Evolutionary conservation across 2,113 vertebrate species (phyloP).

Genomic region (Salvelinus namaycush): DNA sequence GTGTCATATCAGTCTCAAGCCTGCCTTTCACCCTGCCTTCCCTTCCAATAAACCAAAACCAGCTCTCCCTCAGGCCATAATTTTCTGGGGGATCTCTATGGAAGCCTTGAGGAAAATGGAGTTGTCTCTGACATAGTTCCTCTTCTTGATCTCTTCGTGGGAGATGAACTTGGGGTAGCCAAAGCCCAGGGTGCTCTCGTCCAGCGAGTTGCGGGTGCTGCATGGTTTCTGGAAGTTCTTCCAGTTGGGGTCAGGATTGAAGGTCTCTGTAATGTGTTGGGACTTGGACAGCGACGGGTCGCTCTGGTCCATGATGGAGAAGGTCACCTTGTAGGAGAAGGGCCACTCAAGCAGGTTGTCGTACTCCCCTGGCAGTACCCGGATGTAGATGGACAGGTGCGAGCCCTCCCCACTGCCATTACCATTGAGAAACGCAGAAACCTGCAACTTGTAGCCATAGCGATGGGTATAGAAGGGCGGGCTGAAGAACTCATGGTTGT

Average conservation of each 20-base stretch:
- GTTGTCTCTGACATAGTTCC: slow-evolving; percentile 95
- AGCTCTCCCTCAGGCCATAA: slow-evolving; percentile 80
- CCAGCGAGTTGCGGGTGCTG: slow-evolving; percentile 87
- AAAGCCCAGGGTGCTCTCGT: slow-evolving; percentile 95
- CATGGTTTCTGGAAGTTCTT: slow-evolving; percentile 98
- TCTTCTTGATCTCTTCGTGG: slow-evolving; percentile 96
- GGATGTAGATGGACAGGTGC: slow-evolving; percentile 95
- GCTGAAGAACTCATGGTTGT: slow-evolving; percentile 98
- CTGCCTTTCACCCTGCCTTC: slow-evolving; percentile 38
- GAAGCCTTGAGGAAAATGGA: slow-evolving; percentile 94
- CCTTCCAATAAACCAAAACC: background rate
- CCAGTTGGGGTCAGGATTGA: slow-evolving; percentile 98
- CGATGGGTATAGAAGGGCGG: slow-evolving; percentile 97
- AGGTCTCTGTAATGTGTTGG: slow-evolving; percentile 98
- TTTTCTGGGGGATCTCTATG: slow-evolving; percentile 96
- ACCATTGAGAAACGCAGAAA: slow-evolving; percentile 94
- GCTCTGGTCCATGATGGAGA: slow-evolving; percentile 97
- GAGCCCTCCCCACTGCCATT: slow-evolving; percentile 96
- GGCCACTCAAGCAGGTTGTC: slow-evolving; percentile 99
- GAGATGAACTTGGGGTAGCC: slow-evolving; percentile 99
- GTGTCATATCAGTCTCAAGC: slow-evolving; percentile 41
- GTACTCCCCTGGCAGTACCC: slow-evolving; percentile 92
- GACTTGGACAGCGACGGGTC: slow-evolving; percentile 97
- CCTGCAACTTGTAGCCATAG: slow-evolving; percentile 97
- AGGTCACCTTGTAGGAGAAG: slow-evolving; percentile 97